Base-by-base conservation (phyloP, 1,140 invertebrate species). In the Ericerus pela region DNA sequence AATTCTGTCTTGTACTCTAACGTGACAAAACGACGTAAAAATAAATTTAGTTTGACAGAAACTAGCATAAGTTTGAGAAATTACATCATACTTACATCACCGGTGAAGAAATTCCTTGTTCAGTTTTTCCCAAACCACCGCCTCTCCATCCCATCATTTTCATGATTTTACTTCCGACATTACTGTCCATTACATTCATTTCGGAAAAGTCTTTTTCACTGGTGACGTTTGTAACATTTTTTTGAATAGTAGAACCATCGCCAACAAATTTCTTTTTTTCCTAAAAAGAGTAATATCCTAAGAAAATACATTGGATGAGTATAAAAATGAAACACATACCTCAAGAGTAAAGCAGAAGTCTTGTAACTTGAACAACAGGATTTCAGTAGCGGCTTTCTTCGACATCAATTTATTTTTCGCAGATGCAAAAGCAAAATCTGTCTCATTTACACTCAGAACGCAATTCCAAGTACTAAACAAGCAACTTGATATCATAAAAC, bases 141-240 rank as follows among this genome's bases (percentile, higher is more conserved):
- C 57, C 57, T 22, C 26, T 51, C 57, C 57, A 58, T 22, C 57
- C 57, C 57, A 58, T 58, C 38, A 58, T 24, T 55, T 55, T 54
- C 24, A 58, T 30, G 26, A 58, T 30, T 55, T 58, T 58, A 30
- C 31, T 58, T n/a, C 53, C 57, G 26, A 57, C 47, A 27, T 27
- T 37, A 27, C 53, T 16, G 20, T 53, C 30, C 18, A 8, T 24
- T 37, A 54, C 14, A 24, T 51, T 38, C 5, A 18, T 26, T 31
- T 36, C 12, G 6, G 41, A 4, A 51, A 4, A 2, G 51, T 51
- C 20, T 37, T 16, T 1, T 2, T 24, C 27, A 16, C 20, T 29
- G 14, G n/a, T 27, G n/a, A 38, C 53, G 8, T 27, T 20, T 5
- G 37, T 6, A 2, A 31, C 11, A 33, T 53, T 33, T 33, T 53